Base-by-base conservation (phyloP, 2,113 vertebrate genomes). In the Odobenus rosmarus region DNA sequence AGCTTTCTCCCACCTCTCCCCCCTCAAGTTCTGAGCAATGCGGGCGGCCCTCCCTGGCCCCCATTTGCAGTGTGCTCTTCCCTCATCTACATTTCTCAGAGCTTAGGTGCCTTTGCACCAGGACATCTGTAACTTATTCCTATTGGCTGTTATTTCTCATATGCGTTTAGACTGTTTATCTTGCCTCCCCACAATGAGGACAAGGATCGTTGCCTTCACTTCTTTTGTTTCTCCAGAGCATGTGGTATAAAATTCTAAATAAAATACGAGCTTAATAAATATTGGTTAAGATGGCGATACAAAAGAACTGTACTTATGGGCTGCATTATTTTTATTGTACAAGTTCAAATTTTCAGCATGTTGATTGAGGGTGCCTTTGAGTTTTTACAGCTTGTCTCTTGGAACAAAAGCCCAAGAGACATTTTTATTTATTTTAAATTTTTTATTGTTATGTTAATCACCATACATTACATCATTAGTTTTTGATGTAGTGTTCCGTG, bases 201-300 rank as follows among this genome's bases (percentile, higher is more conserved):
- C 61, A 83, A 95, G 61, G 77, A 69, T 57, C 72, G 84, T 87
- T 89, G 95, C 83, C 61, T 96, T 80, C 49, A 57, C 72, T 83
- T 72, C 81, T 76, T 94, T 82, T 87, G 67, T 97, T 74, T 96
- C 76, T 88, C 33, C 31, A 95, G 84, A 85, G 69, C 62, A 59
- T 59, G 3, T 12, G 77, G 46, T 81, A 72, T 36, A 85, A 39
- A 88, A 95, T 92, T 96, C 51, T 96, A 88, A 97, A 88, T 94
- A 96, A 97, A 96, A 98, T 67, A 97, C 28, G 88, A 90, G 39
- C 88, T 96, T 94, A 94, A 95, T 97, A 96, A 97, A 96, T 85
- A 88, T 11, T 4, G 16, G 96, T 57, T 87, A 93, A 87, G 94
- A 72, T 36, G 3, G 67, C 5, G 1, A 82, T 15, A 42, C 57